Evolutionary conservation across 1,140 invertebrate genomes (phyloP).

Genomic region (Scylla paramamosain): DNA sequence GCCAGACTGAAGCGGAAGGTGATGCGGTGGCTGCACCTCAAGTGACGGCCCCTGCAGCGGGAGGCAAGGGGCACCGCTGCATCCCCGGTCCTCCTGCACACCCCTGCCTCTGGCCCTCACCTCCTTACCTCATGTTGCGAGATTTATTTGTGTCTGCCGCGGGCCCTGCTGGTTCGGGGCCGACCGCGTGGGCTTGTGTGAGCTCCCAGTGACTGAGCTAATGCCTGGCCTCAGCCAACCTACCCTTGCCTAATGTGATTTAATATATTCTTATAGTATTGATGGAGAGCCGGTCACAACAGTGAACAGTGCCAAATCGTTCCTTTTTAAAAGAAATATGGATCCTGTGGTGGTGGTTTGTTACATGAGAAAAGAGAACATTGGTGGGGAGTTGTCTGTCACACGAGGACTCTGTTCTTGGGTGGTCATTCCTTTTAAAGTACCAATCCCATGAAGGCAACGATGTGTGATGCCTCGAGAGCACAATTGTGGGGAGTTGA

Average conservation of each 20-base stretch:
- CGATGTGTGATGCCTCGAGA: constrained; percentile 25
- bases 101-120: constrained; percentile 64
- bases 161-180: constrained; percentile 74
- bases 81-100: constrained; percentile 56
- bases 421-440: neutral
- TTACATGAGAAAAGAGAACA: constrained; percentile 57
- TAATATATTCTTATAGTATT: constrained; percentile 68
- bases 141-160: constrained; percentile 72
- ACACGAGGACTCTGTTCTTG: constrained; percentile 57
- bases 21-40: constrained; percentile 75
- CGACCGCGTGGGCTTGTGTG: constrained; percentile 73
- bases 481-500: constrained; percentile 43
- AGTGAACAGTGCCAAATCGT: constrained; percentile 76
- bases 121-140: constrained; percentile 73
- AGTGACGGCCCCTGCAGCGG: constrained; percentile 68
- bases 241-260: constrained; percentile 73
- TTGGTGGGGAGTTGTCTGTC: constrained; percentile 45
- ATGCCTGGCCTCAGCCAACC: constrained; percentile 73
- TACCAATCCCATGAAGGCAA: constrained; percentile 21
- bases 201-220: constrained; percentile 71
- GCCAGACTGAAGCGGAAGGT: constrained; percentile 74
- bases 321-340: constrained; percentile 68
- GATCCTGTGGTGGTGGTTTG: constrained; percentile 65
- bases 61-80: constrained; percentile 41
- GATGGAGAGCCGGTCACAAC: constrained; percentile 69